Evolutionary conservation across 1,140 invertebrate species (phyloP), one percentile per base, ranked within the genome.

Genomic region (Portunus trituberculatus): DNA sequence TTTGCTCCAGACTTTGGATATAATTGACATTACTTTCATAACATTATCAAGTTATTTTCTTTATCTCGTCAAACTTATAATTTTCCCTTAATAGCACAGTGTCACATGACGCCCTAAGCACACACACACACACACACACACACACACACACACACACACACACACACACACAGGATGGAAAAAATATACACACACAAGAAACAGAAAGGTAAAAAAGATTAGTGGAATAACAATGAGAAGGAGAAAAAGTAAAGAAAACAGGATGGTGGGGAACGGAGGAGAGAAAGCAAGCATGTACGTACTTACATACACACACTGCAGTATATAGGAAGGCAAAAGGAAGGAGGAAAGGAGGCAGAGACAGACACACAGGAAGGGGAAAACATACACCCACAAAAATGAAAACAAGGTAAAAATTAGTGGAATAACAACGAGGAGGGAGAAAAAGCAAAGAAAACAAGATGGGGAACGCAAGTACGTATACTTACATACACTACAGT

Each of bases 61-160:
- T 76, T 76, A n/a, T n/a, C 6, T 8, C 20, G 12, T 76, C 67
- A n/a, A 76, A 76, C 67, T 76, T 76, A 76, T n/a, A 76, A 76
- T 76, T 25, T 76, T 25, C 6, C 12, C 67, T 12, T 76, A 76
- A 76, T 76, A n/a, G 25, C 6, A 7, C 67, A 76, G 20, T 76
- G 67, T 76, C 67, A 76, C 67, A 20, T 76, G 67, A 20, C 67
- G 12, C 20, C 67, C 20, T n/a, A 76, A 12, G n/a, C 67, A 76
- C 67, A 76, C 67, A 76, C 67, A 76, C 67, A 76, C 67, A 76
- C 67, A 76, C 67, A 76, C 67, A 76, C 67, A 76, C 67, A 76
- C 67, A 76, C 67, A 76, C 67, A 76, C 67, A 76, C 67, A 76
- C 67, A 76, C 67, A 76, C 67, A 76, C 67, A 76, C 67, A 76